Conservation (phyloP, 2,888 invertebrate genomes). For the Arrhopalites spinosus region DNA sequence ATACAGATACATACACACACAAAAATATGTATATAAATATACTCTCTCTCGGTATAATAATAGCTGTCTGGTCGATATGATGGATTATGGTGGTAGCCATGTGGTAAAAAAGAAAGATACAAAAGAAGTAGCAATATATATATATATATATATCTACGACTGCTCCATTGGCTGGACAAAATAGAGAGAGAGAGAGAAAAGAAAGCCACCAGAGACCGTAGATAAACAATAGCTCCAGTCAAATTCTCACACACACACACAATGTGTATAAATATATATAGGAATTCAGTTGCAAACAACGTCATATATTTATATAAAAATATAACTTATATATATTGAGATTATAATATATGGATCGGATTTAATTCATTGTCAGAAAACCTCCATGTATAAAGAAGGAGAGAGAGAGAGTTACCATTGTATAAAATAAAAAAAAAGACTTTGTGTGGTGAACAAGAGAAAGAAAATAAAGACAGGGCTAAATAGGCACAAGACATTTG, state of each 20-base stretch:
- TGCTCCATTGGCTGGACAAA: constrained; percentile 15
- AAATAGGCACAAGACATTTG: neutral
- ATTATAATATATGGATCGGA: neutral
- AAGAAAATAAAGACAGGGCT: neutral
- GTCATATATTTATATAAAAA: no score
- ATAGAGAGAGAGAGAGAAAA: neutral
- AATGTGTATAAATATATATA: neutral
- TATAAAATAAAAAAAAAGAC: neutral
- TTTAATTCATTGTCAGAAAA: no score
- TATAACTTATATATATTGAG: neutral
- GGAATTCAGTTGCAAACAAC: neutral
- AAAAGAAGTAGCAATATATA: constrained; percentile 9
- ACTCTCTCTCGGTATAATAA: no score
- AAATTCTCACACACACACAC: constrained; percentile 16
- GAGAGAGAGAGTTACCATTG: neutral
- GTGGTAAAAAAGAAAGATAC: constrained; percentile 26
- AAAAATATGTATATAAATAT: neutral
- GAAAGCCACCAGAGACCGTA: constrained; percentile 14
- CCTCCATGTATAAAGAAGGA: neutral
- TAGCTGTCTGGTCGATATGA: constrained; percentile 30
- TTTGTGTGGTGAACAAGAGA: neutral
- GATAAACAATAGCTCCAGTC: constrained; percentile 31
- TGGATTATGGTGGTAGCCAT: constrained; percentile 32
- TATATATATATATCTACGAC: constrained; percentile 20
- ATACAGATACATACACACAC: neutral